Evolutionary conservation across 2,797 vertebrate species (phyloP).

Genomic region (Manis crassicaudata): DNA sequence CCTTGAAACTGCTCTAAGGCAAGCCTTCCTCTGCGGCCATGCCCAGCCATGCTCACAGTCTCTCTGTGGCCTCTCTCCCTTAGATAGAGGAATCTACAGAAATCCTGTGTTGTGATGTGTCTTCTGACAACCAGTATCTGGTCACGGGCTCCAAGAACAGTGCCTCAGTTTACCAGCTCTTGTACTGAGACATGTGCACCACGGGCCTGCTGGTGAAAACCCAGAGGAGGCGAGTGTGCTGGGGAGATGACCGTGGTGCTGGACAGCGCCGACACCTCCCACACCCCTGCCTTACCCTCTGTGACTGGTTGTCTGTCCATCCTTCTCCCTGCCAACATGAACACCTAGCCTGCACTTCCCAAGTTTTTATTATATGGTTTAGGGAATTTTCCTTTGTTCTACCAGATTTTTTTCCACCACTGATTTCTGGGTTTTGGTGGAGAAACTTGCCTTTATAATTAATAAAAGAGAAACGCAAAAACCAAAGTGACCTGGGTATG

Average conservation of each 20-base stretch:
- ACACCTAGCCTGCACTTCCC: not conserved
- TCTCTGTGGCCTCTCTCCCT: not conserved
- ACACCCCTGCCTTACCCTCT: not conserved
- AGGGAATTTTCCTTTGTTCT: not conserved
- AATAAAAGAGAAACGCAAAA: conserved; percentile 68
- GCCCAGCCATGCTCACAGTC: not conserved
- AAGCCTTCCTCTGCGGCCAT: not conserved
- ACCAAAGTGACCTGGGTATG: not conserved
- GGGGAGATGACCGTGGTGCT: not conserved
- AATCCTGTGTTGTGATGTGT: conserved; percentile 70
- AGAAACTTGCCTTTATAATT: conserved; percentile 28
- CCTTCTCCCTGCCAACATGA: not conserved
- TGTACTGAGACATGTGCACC: conserved; percentile 11
- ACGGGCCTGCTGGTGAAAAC: not conserved
- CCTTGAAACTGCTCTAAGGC: not conserved
- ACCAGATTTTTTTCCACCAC: not conserved
- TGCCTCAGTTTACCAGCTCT: conserved; percentile 64
- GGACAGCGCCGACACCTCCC: rapidly evolving
- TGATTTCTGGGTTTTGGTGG: conserved; percentile 20
- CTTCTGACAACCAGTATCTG: conserved; percentile 67
- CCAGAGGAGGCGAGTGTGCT: not conserved
- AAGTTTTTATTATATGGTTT: not conserved
- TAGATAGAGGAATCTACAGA: conserved; percentile 62
- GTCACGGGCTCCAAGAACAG: conserved; percentile 63
- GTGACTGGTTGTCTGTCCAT: not conserved